A percentile compares a stretch with the other conserved stretches of the same genome.
phyloP scores from a whole-genome alignment of 2,797 vertebrate species.

The Champsocephalus esox region DNA sequence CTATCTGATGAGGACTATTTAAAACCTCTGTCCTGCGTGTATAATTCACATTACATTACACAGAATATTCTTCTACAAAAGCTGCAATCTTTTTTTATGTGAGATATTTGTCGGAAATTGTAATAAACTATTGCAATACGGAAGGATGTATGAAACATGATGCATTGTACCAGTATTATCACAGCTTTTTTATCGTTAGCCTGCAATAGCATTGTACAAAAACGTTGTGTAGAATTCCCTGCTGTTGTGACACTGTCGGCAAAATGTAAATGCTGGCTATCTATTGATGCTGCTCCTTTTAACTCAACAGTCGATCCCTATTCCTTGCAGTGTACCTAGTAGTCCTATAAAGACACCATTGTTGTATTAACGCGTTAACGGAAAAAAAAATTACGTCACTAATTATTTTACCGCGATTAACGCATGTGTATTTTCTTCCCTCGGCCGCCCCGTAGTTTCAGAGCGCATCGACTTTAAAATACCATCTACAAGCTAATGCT shows the following conservation, averaged over 20 bases:
- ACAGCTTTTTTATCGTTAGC: too few species aligned
- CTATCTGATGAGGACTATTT: not conserved
- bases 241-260: conserved; percentile 1
- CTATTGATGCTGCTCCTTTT: conserved; percentile 19
- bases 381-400: too few species aligned
- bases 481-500: too few species aligned
- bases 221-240: not conserved
- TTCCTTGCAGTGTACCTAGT: not conserved
- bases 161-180: too few species aligned
- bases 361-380: conserved; percentile 2
- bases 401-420: too few species aligned
- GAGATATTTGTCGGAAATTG: not conserved
- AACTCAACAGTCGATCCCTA: not conserved
- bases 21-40: not conserved
- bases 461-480: too few species aligned
- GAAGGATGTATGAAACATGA: not conserved
- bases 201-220: not conserved
- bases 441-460: too few species aligned
- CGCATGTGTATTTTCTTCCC: too few species aligned
- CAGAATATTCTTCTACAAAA: not conserved
- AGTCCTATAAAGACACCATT: conserved; percentile 8
- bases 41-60: not conserved
- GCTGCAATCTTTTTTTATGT: not conserved
- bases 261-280: not conserved
- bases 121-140: not conserved